Evolutionary conservation across 2,113 vertebrate genomes (phyloP).

Genomic region (Bos indicus): DNA sequence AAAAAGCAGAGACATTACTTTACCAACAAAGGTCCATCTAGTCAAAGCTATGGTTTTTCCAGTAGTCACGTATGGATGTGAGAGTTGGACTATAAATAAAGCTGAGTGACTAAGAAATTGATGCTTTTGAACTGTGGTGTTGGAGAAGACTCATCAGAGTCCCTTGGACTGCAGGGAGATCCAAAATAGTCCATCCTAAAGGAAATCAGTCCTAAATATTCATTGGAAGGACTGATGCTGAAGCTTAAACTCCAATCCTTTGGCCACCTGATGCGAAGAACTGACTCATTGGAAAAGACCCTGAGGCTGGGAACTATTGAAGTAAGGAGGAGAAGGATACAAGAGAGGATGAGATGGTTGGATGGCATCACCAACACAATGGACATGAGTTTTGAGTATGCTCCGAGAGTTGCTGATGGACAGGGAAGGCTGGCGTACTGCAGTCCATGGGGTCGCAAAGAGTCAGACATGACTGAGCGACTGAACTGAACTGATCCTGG

Average conservation of each 20-base stretch:
- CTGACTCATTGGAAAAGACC: rapidly evolving
- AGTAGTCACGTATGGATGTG: rapidly evolving
- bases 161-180: not conserved
- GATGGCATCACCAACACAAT: not conserved
- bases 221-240: not conserved
- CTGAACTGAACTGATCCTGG: not conserved
- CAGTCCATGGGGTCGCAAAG: not conserved
- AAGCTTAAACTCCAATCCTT: not conserved
- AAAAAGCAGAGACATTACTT: not conserved
- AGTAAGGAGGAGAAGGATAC: not conserved
- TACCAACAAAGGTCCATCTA: not conserved
- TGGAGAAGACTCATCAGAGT: not conserved
- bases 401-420: not conserved
- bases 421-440: rapidly evolving
- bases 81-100: not conserved
- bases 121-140: not conserved
- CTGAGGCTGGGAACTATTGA: not conserved
- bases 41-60: not conserved
- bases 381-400: not conserved
- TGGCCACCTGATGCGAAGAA: not conserved
- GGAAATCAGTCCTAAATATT: not conserved
- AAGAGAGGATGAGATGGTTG: not conserved
- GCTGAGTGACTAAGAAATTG: rapidly evolving
- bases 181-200: not conserved
- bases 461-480: rapidly evolving